Evolutionary conservation across 2,888 invertebrate species (phyloP), one percentile per base, ranked within the genome.

Genomic region (Callinectes sapidus): DNA sequence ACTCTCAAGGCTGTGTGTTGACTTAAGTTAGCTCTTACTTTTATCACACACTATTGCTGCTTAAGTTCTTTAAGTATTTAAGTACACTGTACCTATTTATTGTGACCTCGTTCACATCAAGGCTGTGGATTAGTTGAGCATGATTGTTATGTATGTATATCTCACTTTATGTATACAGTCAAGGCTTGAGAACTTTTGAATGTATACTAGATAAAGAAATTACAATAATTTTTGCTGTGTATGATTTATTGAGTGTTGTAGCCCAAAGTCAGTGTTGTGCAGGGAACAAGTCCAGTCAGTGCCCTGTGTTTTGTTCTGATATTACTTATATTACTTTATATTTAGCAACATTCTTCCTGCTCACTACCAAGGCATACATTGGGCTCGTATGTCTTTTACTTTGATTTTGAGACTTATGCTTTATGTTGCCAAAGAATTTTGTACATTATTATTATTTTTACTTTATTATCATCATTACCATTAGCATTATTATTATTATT

Each of bases 1-100:
- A 81, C 81, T 81, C 81, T 81, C 81, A 81, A 81, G 81, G 81
- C 81, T 81, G 81, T 81, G 81, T 81, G 81, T 81, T 81, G 81
- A 81, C 81, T 32, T 81, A 81, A 81, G 81, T 81, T 81, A 32
- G 0, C 16, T 81, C 35, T 35, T 81, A 32, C 32, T 81, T 81
- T 18, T 81, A 14, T 32, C 35, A 35, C 14, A 35, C 32, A 16
- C 81, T 81, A 35, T 13, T 18, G 16, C n/a, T 16, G 35, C 81
- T 35, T 81, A 16, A 81, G 81, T 81, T 81, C 14, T 18, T 3
- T 18, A 1, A 18, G 35, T 32, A 35, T 81, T 16, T 81, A 81
- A 35, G n/a, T 81, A 81, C 32, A n/a, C 48, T 48, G 48, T 10
- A 81, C 35, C 14, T 32, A 35, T 18, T 2, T 14, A 81, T 32